These are phyloP conservation scores for Haemorhous mexicanus DNA, from an alignment of 2,113 vertebrate species.

Conservation along the genomic window DNA sequence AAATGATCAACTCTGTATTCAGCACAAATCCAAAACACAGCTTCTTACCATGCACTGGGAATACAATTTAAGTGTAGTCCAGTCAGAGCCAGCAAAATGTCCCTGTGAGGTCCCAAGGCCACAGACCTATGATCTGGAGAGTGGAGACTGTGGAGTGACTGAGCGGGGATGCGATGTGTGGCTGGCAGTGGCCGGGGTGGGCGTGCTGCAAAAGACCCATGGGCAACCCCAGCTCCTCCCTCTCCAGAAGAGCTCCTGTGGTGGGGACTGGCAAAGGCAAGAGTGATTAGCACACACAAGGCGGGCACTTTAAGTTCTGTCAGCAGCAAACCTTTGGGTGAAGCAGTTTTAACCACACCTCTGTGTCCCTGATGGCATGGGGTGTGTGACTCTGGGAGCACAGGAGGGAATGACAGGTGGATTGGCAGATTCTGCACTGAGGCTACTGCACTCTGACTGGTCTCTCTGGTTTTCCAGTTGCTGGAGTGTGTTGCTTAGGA, in stretches of 20 bases:
- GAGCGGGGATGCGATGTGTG: rapidly evolving
- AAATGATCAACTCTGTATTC: background rate
- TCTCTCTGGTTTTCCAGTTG: background rate
- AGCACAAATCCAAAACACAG: background rate
- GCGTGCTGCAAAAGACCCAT: background rate
- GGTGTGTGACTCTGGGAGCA: background rate
- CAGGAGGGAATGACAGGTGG: background rate
- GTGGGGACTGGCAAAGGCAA: background rate
- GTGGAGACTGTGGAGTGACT: rapidly evolving
- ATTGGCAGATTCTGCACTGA: background rate
- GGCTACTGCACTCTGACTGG: background rate
- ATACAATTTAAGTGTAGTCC: background rate
- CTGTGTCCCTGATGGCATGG: rapidly evolving
- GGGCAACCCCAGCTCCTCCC: background rate
- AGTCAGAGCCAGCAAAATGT: background rate
- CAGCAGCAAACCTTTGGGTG: rapidly evolving
- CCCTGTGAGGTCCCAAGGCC: background rate
- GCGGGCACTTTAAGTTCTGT: background rate
- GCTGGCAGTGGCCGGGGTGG: background rate
- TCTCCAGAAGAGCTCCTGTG: background rate
- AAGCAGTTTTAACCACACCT: background rate
- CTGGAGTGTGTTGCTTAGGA: background rate
- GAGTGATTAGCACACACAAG: background rate
- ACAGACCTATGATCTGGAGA: rapidly evolving
- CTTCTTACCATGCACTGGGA: background rate